Conservation (phyloP, 2,888 invertebrate genomes). For the Pollenia griseotomentosa region DNA sequence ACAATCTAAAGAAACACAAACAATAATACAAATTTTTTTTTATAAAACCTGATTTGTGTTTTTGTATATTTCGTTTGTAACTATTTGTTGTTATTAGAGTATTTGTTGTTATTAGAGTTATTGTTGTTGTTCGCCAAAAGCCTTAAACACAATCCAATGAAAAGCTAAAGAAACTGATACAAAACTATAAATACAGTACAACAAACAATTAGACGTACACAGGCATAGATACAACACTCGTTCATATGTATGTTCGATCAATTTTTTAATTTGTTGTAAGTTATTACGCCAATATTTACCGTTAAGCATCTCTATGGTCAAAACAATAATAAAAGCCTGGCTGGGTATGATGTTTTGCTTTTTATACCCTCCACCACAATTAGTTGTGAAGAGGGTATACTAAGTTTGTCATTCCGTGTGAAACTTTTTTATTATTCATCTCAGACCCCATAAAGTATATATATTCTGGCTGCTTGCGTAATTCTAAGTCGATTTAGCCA, state of each 20-base stretch:
- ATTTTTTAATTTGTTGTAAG: conserved; percentile 76
- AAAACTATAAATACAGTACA: conserved; percentile 13
- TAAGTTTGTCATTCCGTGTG: too few relatives aligned
- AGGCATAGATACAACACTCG: neutral
- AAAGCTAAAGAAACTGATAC: conserved; percentile 18
- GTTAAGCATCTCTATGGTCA: conserved; percentile 49
- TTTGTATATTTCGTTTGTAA: conserved; percentile 1
- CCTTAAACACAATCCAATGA: conserved; percentile 33
- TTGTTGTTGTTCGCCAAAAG: conserved; percentile 17
- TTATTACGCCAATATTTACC: conserved; percentile 58
- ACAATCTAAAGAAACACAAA: conserved; percentile 13
- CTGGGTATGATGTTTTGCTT: conserved; percentile 46
- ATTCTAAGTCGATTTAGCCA: too few relatives aligned
- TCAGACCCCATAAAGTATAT: too few relatives aligned
- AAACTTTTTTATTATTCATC: too few relatives aligned
- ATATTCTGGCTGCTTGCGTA: too few relatives aligned
- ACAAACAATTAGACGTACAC: neutral
- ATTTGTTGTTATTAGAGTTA: conserved; percentile 19
- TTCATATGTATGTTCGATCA: conserved; percentile 76
- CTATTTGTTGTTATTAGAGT: conserved; percentile 46
- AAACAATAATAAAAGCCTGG: conserved; percentile 40
- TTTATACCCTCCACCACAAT: too few relatives aligned
- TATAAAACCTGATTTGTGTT: conserved; percentile 45
- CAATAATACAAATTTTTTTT: conserved; percentile 10
- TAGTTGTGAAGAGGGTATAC: too few relatives aligned